Base-by-base conservation (phyloP, 2,797 vertebrate genomes). In the Chiloscyllium punctatum region DNA sequence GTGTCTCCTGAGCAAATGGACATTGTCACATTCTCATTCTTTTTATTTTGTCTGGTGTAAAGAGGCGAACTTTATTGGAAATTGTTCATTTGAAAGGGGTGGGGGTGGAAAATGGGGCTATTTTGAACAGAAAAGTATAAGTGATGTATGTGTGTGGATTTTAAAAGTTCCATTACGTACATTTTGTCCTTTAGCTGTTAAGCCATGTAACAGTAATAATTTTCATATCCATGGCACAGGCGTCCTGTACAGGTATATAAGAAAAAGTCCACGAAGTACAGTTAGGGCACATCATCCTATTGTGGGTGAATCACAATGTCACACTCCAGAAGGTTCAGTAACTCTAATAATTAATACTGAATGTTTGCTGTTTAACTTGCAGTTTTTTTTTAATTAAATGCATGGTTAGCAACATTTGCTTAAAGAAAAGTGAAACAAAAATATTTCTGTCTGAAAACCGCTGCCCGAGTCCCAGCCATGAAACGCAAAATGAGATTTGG, bases 311-410 rank as follows among this genome's bases (percentile, higher is more conserved):
- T 95, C 94, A 95, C 94, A 95, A 95, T 95, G 94, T 95, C 94
- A 95, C 94, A 95, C 94, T 95, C 94, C 94, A 95, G 94, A 95
- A 95, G 94, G 94, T 95, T 95, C 94, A 95, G 94, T 95, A 95
- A 95, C 94, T 95, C 94, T 95, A 95, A 77, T 51, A 95, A 77
- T 95, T 95, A 95, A 95, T 95, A 95, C 94, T 95, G 94, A 95
- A 77, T 95, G 94, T 95, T 95, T 95, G 94, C 74, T 95, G 94
- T 95, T 95, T 95, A 95, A 72, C 94, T 95, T 95, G 94, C 94
- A 77, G 69, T 95, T 95, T 95, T 72, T 77, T 95, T 92, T 69
- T 7, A 68, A 94, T 77, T 95, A 95, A 95, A 95, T 95, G 94
- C 94, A 95, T 95, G 94, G 72, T 95, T 74, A 95, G 72, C 94